Percentiles rank a stretch among this genome's conserved stretches.
phyloP scores from a whole-genome alignment of 2,113 vertebrate genomes.

The Phrynosoma platyrhinos region DNA sequence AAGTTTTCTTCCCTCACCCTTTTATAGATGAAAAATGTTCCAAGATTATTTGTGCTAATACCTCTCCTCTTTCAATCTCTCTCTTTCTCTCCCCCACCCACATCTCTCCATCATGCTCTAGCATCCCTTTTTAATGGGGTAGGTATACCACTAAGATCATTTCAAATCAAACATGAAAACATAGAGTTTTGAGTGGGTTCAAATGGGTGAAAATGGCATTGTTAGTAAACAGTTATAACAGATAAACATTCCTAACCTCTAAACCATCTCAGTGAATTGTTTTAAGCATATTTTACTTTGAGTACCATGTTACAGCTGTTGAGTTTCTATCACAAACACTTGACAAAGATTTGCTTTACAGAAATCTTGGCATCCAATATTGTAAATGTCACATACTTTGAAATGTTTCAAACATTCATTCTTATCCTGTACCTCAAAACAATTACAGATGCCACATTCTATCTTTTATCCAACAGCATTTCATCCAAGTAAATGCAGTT shows the following conservation, averaged over 20 bases:
- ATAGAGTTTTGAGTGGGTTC: neutral
- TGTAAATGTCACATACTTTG: neutral
- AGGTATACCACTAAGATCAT: too few relatives aligned
- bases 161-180: neutral
- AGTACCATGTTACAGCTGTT: neutral
- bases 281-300: neutral
- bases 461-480: slow-evolving; percentile 16
- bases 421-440: neutral
- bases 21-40: neutral
- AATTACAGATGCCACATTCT: neutral
- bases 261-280: neutral
- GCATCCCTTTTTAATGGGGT: neutral
- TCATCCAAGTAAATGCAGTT: neutral
- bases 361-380: slow-evolving; percentile 11
- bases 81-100: neutral
- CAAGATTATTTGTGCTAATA: neutral
- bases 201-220: neutral
- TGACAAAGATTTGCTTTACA: neutral
- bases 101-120: neutral
- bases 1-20: neutral
- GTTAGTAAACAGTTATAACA: neutral
- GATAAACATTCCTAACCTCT: neutral
- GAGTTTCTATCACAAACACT: neutral
- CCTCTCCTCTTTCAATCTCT: neutral
- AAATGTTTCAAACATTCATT: slow-evolving; percentile 16